Base-by-base conservation (phyloP, 2,888 invertebrate genomes). In the Barypeithes pellucidus region DNA sequence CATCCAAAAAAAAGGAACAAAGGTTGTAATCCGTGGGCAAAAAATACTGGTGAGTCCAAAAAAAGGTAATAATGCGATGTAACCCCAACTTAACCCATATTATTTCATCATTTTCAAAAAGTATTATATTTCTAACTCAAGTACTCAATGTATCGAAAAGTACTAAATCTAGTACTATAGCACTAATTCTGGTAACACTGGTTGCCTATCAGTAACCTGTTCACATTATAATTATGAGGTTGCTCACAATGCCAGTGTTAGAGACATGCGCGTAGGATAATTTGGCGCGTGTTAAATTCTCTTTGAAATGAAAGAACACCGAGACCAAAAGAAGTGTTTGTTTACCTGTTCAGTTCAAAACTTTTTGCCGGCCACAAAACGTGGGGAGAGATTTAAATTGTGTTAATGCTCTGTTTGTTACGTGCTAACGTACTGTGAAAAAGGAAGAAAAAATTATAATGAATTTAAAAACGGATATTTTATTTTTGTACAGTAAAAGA, bases 331-430 rank as follows among this genome's bases (percentile, higher is more conserved):
- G 65, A 65, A 65, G 36, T 65, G 67, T 67, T 67, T 67, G 60
- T 60, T 67, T 67, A 60, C 59, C 67, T 60, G 67, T 47, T 67
- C 67, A 67, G 67, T 67, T n/a, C n/a, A 45, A 41, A 29, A 18
- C 45, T 47, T 59, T 60, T 67, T 60, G 67, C 63, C 33, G 63
- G 47, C 9, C 33, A 36, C n/a, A 33, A 47, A 47, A 50, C 18
- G 63, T 29, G 24, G 33, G 18, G 63, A 47, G 45, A 47, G 12
- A 63, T 63, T 57, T 47, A 47, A 47, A 33, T 50, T 24, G 14
- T 29, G 14, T 47, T 47, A 63, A 63, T 33, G 63, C 47, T 63
- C 63, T 47, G 63, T 47, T 63, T 63, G 47, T 47, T 63, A 20
- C 33, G 63, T 29, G 47, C 36, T 47, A 63, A 63, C 33, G 18